phyloP scores from a whole-genome alignment of 2,113 vertebrate genomes.

The Tor tambroides region DNA sequence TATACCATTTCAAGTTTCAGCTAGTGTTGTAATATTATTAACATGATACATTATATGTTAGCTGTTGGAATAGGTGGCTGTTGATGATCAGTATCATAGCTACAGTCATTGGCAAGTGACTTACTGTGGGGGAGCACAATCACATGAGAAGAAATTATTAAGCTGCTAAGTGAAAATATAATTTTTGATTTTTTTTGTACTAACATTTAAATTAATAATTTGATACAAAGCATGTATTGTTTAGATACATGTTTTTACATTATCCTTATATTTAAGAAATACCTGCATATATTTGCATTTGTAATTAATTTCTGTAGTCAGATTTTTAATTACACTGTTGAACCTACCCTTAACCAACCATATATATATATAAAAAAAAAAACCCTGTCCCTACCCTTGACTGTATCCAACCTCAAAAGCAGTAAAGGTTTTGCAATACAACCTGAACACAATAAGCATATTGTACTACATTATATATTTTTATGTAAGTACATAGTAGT shows the following conservation, averaged over 20 bases:
- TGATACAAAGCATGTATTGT: background rate
- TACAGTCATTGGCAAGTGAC: too few relatives aligned
- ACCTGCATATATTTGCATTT: background rate
- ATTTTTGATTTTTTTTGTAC: background rate
- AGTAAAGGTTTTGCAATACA: background rate
- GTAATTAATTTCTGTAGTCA: background rate
- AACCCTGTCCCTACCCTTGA: background rate
- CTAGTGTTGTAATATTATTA: background rate
- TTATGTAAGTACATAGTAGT: background rate
- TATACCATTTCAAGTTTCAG: background rate
- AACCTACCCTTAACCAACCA: background rate
- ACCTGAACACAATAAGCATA: background rate
- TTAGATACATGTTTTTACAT: background rate
- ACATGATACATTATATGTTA: too few relatives aligned
- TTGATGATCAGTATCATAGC: too few relatives aligned
- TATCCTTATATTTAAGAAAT: background rate
- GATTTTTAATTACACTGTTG: background rate
- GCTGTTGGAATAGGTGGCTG: too few relatives aligned
- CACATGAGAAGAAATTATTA: too few relatives aligned
- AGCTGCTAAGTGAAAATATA: too few relatives aligned
- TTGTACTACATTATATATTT: too few relatives aligned
- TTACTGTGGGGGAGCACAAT: too few relatives aligned
- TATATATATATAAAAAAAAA: too few relatives aligned
- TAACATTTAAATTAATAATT: background rate
- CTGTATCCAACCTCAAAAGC: background rate